Conservation (phyloP, 2,888 invertebrate genomes). For the Cerastis leucographa region DNA sequence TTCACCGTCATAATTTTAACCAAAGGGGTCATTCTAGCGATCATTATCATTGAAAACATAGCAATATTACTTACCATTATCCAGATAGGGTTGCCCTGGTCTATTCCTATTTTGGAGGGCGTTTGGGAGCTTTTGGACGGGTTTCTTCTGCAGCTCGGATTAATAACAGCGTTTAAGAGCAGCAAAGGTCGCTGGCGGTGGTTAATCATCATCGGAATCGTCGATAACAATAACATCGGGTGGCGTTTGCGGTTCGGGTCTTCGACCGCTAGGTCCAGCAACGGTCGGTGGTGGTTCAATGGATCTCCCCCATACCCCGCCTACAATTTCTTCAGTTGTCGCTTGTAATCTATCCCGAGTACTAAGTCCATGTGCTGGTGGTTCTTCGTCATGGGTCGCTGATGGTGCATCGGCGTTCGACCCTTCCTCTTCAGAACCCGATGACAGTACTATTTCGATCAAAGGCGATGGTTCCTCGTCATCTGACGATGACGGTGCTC, state of each 20-base stretch:
- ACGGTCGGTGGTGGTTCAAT: background rate
- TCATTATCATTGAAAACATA: constrained; percentile 30
- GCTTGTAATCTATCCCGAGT: no score
- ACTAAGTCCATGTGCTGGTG: no score
- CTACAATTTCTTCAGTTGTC: no score
- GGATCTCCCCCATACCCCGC: no score
- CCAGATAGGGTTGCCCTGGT: background rate
- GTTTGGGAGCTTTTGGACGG: background rate
- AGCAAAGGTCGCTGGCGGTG: background rate
- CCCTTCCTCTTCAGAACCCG: no score
- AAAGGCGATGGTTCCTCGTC: background rate
- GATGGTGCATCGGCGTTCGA: no score
- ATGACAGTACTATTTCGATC: no score
- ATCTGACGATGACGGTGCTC: background rate
- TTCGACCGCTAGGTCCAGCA: background rate
- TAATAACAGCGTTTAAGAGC: background rate
- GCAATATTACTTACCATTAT: constrained; percentile 34
- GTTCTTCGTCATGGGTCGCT: background rate
- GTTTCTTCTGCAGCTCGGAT: background rate
- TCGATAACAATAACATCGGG: no score
- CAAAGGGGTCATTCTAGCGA: constrained; percentile 24
- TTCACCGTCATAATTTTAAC: background rate
- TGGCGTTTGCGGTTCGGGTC: no score
- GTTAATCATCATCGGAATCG: no score
- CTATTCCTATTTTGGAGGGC: background rate